Evolutionary conservation across 2,797 vertebrate species (phyloP), one percentile per base, ranked within the genome.

Genomic region (Enteromius anoplus): DNA sequence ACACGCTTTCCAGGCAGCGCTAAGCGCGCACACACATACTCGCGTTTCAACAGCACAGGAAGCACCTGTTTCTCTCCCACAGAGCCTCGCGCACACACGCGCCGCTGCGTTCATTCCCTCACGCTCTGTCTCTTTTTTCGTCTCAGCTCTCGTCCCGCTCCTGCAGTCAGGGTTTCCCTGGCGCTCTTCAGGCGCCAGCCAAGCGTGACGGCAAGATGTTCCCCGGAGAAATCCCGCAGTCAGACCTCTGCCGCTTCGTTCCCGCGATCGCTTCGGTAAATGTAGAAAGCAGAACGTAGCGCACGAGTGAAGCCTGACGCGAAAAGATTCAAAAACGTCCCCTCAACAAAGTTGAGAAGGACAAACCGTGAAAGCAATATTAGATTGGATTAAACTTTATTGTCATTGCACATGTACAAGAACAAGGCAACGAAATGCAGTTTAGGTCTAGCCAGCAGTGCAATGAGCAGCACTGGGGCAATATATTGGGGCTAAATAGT

Each of bases 231-330:
- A 55, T 73, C 55, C 69, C 58, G 49, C 73, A 58, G 81, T 58
- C 26, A 49, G 89, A 88, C 92, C 91, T 87, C 89, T 87, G 85
- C 90, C 91, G 90, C 92, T 90, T 91, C 89, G 86, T 88, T 84
- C 70, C 75, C 47, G 49, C 40, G 19, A 64, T 73, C 70, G 4
- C 26, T 71, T 75, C 80, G 23, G 45, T 82, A 66, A 82, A 75
- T 68, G 42, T 26, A 72, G 53, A 72, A 37, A 81, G 26, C 55
- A 23, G 40, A 72, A 12, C 1, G 19, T 32, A n/a, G 17, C 12
- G 23, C 51, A 3, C 4, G 51, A 45, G 34, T 21, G 37, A 71
- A 62, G 17, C 68, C 19, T 10, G 21, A 53, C 47, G 40, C 9
- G 7, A 40, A 7, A 32, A 14, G 40, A 11, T 66, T 51, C 0